Conservation (phyloP, 2,888 invertebrate genomes). For the Ormia ochracea region DNA sequence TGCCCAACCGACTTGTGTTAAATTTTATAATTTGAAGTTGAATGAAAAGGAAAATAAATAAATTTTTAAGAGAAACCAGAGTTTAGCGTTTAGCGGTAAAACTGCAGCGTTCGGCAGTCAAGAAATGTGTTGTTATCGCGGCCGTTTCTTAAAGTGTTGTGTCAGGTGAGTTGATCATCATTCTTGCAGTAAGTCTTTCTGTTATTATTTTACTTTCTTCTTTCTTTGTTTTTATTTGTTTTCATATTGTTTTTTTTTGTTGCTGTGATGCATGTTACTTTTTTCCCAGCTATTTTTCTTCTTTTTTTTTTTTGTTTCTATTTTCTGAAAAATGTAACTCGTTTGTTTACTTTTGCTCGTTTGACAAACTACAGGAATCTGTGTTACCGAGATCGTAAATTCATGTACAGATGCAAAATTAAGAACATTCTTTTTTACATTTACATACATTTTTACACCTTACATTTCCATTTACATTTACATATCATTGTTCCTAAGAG, state of each 20-base stretch:
- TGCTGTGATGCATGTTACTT: slow-evolving; percentile 13
- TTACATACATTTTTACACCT: too few species aligned
- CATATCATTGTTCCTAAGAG: too few species aligned
- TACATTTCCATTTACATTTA: too few species aligned
- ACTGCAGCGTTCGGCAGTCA: slow-evolving; percentile 38
- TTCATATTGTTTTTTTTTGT: slow-evolving; percentile 31
- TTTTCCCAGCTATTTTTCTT: neutral
- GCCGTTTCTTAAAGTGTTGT: slow-evolving; percentile 55
- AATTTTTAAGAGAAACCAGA: neutral
- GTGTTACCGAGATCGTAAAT: too few species aligned
- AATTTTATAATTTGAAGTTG: neutral
- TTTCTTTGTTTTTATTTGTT: slow-evolving; percentile 26
- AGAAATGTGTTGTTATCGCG: slow-evolving; percentile 40
- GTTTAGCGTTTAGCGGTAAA: neutral
- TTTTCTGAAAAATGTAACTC: too few species aligned
- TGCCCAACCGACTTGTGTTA: neutral
- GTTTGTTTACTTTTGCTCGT: too few species aligned
- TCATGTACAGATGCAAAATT: too few species aligned
- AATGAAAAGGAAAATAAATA: neutral
- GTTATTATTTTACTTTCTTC: slow-evolving; percentile 18
- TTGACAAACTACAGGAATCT: too few species aligned
- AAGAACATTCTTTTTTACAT: too few species aligned
- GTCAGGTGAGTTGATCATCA: slow-evolving; percentile 31
- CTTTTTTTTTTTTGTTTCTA: neutral
- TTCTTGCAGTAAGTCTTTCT: slow-evolving; percentile 41